These are phyloP conservation scores for Spongilla lacustris DNA, from an alignment of 37 sponge, comb jelly and placozoan species.

Conservation along the genomic window DNA sequence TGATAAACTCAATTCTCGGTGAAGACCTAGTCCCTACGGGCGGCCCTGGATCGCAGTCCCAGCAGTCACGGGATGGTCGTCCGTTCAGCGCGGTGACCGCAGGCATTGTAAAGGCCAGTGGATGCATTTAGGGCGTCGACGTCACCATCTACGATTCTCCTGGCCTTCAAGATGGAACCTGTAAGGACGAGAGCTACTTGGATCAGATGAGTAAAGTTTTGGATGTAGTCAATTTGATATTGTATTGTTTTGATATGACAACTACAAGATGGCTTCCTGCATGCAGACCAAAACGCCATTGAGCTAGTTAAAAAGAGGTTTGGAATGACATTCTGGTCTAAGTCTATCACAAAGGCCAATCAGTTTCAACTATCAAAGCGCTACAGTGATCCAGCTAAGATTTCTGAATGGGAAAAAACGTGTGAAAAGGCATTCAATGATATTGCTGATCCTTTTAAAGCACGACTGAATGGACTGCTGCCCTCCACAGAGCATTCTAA, in stretches of 20 bases:
- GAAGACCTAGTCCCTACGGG: background rate
- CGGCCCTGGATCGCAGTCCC: background rate
- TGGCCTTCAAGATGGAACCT: slow-evolving; percentile 25
- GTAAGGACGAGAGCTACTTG: slow-evolving; percentile 7
- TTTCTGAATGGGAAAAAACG: background rate
- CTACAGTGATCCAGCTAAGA: background rate
- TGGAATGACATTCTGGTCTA: background rate
- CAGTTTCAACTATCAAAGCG: background rate
- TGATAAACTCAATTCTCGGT: slow-evolving; percentile 13
- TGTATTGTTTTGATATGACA: slow-evolving; percentile 34
- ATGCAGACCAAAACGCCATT: background rate
- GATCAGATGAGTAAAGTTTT: slow-evolving; percentile 9
- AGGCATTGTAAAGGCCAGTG: background rate
- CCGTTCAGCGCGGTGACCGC: background rate
- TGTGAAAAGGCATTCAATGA: background rate
- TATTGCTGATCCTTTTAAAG: too few species aligned
- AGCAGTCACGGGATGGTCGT: background rate
- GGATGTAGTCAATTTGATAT: background rate
- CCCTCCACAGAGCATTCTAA: background rate
- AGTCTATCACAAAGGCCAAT: slow-evolving; percentile 11
- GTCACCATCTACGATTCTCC: slow-evolving; percentile 18
- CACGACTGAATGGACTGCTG: too few species aligned
- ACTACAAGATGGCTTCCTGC: background rate
- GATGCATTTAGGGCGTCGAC: background rate
- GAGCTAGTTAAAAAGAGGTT: slow-evolving; percentile 14